Evolutionary conservation across 2,797 vertebrate species (phyloP).

Genomic region (Nannoperca obscura): DNA sequence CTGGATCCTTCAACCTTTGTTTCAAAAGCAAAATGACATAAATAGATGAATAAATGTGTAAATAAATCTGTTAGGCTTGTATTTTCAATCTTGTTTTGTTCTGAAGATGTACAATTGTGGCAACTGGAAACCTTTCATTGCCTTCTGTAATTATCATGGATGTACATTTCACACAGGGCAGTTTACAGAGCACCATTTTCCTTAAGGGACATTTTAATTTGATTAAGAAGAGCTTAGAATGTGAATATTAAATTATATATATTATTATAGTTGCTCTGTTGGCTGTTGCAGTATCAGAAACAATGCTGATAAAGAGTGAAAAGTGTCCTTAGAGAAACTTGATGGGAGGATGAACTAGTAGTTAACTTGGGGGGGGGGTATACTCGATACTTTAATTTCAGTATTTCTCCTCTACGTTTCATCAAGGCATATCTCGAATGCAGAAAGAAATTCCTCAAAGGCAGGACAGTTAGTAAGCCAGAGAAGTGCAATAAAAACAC

Average conservation of each 20-base stretch:
- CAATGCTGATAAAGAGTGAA: not conserved
- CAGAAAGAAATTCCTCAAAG: too few relatives aligned
- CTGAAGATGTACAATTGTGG: not conserved
- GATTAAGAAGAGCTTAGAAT: not conserved
- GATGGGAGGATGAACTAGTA: too few relatives aligned
- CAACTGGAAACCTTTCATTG: not conserved
- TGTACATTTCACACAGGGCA: not conserved
- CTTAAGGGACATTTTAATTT: not conserved
- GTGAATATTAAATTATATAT: not conserved
- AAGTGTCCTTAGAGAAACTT: too few relatives aligned
- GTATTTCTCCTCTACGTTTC: too few relatives aligned
- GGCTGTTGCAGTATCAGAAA: too few relatives aligned
- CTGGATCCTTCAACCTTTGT: not conserved
- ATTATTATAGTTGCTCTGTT: too few relatives aligned
- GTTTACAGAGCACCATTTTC: not conserved
- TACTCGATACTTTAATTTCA: too few relatives aligned
- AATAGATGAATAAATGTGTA: not conserved
- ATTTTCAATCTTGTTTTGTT: not conserved
- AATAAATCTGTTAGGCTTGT: conserved; percentile 3
- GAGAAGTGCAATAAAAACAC: too few relatives aligned
- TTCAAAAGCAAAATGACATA: not conserved
- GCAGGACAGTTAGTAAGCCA: too few relatives aligned
- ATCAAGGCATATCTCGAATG: too few relatives aligned
- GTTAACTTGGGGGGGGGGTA: too few relatives aligned
- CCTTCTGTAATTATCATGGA: not conserved